Evolutionary conservation across 2,797 vertebrate genomes (phyloP), one percentile per base, ranked within the genome.

Genomic region (Pangasius larnaudii): DNA sequence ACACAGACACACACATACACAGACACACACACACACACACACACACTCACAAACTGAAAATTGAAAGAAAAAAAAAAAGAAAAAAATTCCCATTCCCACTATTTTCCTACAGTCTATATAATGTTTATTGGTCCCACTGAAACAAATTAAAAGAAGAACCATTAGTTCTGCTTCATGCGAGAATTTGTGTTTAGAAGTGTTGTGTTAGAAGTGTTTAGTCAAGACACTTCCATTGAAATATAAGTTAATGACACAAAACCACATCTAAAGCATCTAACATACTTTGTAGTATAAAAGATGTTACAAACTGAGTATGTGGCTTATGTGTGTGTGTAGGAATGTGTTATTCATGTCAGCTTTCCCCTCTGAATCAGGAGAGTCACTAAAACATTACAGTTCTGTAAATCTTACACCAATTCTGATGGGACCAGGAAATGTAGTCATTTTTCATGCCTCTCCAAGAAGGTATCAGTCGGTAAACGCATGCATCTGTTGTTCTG

Each of bases 391-490:
- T 87, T 84, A 85, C 58, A 61, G 74, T 87, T 85, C 67, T 88
- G 53, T 67, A 83, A 83, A 69, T 75, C 36, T 78, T 81, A 80
- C 1, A 24, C 36, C 77, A 89, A 86, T 88, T 81, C 89, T 75
- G 51, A 24, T 61, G 86, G 51, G 51, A 88, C 61, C 27, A 74
- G 80, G 56, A 85, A 89, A 91, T 85, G 46, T 84, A 87, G 77
- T 85, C 63, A 85, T 90, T 88, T 86, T 89, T 91, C 71, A 88
- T 83, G 65, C 87, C 88, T 82, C 74, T 81, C 80, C 75, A 83
- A 80, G 75, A 85, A 81, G 86, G 86, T 85, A 85, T 86, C 87
- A 89, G 63, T 91, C 71, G 39, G 84, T 90, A 90, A 91, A 90
- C 89, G 75, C 80, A 69, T 82, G 84, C 69, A 33, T 79, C 51